A percentile compares a stretch with the other conserved stretches of the same genome.
Conservation (phyloP, 2,888 invertebrate genomes). For the Caenorhabditis plicata region DNA sequence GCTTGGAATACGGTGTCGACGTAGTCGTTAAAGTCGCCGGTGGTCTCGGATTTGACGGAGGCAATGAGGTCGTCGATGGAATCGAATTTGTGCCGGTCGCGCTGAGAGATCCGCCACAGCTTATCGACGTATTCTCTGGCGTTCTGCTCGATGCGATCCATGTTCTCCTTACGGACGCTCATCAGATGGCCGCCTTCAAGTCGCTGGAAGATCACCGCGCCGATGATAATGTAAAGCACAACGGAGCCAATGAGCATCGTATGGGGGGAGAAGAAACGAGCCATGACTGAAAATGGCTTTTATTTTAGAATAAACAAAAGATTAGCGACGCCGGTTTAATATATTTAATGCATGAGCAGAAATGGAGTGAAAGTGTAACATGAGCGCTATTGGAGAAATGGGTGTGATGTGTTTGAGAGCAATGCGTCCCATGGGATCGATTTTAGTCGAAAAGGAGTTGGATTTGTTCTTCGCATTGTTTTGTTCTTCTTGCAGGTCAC, state of each 20-base stretch:
- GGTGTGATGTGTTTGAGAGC: too few species aligned
- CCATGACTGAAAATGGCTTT: too few species aligned
- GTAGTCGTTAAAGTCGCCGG: slow-evolving; percentile 51
- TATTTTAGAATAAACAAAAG: not conserved
- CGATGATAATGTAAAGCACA: slow-evolving; percentile 54
- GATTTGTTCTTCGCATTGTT: too few species aligned
- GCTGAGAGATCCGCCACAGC: slow-evolving; percentile 38
- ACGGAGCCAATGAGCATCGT: slow-evolving; percentile 53
- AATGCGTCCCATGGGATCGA: too few species aligned
- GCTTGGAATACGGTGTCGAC: slow-evolving; percentile 59
- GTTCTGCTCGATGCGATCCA: slow-evolving; percentile 44
- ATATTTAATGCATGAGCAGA: not conserved
- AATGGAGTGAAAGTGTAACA: too few species aligned
- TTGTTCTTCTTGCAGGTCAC: slow-evolving; percentile 15
- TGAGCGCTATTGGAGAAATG: too few species aligned
- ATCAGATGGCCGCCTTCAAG: slow-evolving; percentile 43
- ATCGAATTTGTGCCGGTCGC: slow-evolving; percentile 16
- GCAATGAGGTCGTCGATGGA: slow-evolving; percentile 34
- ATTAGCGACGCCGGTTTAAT: not conserved
- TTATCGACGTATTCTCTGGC: slow-evolving; percentile 43
- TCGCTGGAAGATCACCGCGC: slow-evolving; percentile 44
- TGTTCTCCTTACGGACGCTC: slow-evolving; percentile 43
- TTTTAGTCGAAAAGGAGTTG: too few species aligned
- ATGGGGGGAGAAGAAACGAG: slow-evolving; percentile 53
- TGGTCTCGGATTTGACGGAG: slow-evolving; percentile 36